Conservation (phyloP, 2,797 vertebrate species). For the Vipera ursinii region DNA sequence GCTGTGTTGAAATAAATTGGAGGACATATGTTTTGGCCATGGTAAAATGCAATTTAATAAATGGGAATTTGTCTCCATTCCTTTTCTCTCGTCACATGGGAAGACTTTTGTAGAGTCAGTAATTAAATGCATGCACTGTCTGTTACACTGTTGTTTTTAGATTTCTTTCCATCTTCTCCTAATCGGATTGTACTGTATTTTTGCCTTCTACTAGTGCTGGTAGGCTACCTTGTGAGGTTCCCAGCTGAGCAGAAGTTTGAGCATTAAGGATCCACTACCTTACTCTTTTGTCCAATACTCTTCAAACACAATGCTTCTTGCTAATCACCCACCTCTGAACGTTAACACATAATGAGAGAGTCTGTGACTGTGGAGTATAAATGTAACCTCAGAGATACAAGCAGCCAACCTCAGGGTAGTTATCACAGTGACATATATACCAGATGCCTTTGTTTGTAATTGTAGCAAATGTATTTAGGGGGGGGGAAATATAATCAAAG, state of each 20-base stretch:
- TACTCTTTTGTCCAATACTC: background rate
- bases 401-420: background rate
- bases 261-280: background rate
- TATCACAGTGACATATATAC: background rate
- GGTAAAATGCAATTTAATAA: background rate
- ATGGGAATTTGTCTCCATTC: background rate
- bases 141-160: background rate
- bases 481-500: constrained; percentile 11
- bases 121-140: background rate
- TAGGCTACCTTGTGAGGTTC: background rate
- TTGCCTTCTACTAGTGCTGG: background rate
- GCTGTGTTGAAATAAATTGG: background rate
- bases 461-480: constrained; percentile 24
- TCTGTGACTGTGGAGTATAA: background rate
- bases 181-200: background rate
- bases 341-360: background rate
- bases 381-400: background rate
- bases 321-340: background rate
- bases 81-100: background rate
- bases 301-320: background rate
- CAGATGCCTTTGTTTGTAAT: background rate
- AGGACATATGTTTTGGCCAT: background rate
- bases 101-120: background rate
- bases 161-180: background rate
- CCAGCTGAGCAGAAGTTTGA: background rate